Evolutionary conservation across 2,797 vertebrate species (phyloP).

Genomic region (Oophaga sylvatica): DNA sequence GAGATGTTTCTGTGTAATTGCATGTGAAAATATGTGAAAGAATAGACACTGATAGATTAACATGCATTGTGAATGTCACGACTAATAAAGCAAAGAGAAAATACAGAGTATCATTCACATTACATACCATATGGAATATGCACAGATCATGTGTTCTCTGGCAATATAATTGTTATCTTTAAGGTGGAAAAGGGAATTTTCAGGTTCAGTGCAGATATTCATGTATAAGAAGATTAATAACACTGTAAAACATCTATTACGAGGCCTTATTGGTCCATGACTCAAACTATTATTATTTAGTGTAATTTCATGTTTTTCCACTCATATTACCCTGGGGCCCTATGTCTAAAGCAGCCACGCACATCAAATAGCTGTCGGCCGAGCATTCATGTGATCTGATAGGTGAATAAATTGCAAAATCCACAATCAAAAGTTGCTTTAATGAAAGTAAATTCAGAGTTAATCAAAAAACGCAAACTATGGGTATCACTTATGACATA

Average conservation of each 20-base stretch:
- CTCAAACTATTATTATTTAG: not conserved
- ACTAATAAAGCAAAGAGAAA: constrained; percentile 11
- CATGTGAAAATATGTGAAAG: constrained; percentile 21
- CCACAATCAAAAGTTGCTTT: too few species aligned
- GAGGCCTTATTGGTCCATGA: not conserved
- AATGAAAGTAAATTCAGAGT: too few species aligned
- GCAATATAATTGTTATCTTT: constrained; percentile 7
- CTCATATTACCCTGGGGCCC: not conserved
- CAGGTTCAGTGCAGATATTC: not conserved
- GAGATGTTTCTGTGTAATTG: constrained; percentile 19
- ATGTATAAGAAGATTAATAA: not conserved
- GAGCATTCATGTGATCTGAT: too few species aligned
- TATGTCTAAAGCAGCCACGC: too few species aligned
- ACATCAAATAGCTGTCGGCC: too few species aligned
- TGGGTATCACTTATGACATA: too few species aligned
- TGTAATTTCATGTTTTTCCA: constrained; percentile 1
- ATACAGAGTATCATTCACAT: constrained; percentile 4
- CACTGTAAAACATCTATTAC: not conserved
- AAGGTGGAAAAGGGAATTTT: not conserved
- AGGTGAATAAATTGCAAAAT: too few species aligned
- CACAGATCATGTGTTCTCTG: not conserved
- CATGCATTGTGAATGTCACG: not conserved
- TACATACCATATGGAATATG: constrained; percentile 16
- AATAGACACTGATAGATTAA: constrained; percentile 9
- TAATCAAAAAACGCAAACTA: too few species aligned